phyloP scores from a whole-genome alignment of 30 jellyfish, hydroid and myxozoan species.

The Catostylus mosaicus region DNA sequence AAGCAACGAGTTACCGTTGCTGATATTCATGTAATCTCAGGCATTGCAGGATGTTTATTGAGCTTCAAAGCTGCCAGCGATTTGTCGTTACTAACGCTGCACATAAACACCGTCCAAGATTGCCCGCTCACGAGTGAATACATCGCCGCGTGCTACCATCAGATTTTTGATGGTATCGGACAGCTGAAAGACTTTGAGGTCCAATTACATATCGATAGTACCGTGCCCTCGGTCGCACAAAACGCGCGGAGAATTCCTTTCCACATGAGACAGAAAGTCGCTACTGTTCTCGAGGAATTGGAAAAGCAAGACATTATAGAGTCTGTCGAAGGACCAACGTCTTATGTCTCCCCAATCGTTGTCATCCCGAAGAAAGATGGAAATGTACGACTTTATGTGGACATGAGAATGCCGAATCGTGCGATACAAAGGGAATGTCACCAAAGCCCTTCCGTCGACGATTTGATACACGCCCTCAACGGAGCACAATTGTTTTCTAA shows the following conservation, averaged over 20 bases:
- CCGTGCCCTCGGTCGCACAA: constrained; percentile 57
- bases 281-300: constrained; percentile 42
- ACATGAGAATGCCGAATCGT: constrained; percentile 58
- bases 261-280: constrained; percentile 45
- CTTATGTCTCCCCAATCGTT: constrained; percentile 43
- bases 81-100: constrained; percentile 28
- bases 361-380: constrained; percentile 56
- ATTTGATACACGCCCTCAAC: constrained; percentile 47
- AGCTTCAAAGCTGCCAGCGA: constrained; percentile 41
- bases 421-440: constrained; percentile 46
- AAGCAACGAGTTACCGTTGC: constrained; percentile 38
- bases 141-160: constrained; percentile 38
- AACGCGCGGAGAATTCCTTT: constrained; percentile 44
- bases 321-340: constrained; percentile 46
- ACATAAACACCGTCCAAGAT: constrained; percentile 17
- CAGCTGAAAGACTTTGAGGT: constrained; percentile 35
- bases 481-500: constrained; percentile 29
- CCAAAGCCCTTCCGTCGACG: constrained; percentile 44
- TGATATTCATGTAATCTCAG: constrained; percentile 38
- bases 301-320: constrained; percentile 51
- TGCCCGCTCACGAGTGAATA: constrained; percentile 52
- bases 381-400: constrained; percentile 39
- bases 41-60: constrained; percentile 39
- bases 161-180: constrained; percentile 53
- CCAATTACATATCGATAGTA: constrained; percentile 36